Conservation (phyloP, 2,888 invertebrate genomes). For the Ochlodes sylvanus region DNA sequence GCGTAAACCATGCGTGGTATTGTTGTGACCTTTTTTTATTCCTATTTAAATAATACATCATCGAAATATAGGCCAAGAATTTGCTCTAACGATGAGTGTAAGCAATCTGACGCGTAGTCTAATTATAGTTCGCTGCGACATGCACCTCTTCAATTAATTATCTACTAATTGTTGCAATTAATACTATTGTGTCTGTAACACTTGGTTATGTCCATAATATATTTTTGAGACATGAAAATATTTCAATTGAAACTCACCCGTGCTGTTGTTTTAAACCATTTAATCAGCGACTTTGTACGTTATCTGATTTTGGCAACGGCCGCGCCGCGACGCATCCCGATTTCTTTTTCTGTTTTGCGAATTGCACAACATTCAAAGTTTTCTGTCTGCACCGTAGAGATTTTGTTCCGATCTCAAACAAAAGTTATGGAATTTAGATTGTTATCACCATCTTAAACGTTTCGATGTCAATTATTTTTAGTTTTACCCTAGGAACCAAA, state of each 20-base stretch:
- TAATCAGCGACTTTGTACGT: conserved; percentile 22
- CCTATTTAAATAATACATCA: conserved; percentile 22
- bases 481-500: too few relatives aligned
- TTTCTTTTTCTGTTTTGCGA: conserved; percentile 22
- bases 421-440: not conserved
- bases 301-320: conserved; percentile 36
- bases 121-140: conserved; percentile 68
- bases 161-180: conserved; percentile 38
- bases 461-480: too few relatives aligned
- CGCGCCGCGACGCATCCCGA: conserved; percentile 4
- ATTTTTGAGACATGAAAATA: not conserved
- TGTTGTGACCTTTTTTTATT: conserved; percentile 28
- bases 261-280: conserved; percentile 20
- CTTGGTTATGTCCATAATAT: not conserved
- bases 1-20: not conserved
- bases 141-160: conserved; percentile 53
- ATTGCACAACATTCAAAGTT: not conserved
- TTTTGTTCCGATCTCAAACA: conserved; percentile 11
- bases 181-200: conserved; percentile 20
- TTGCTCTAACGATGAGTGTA: conserved; percentile 64
- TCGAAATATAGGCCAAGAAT: conserved; percentile 66
- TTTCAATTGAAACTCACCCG: conserved; percentile 21
- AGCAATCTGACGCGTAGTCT: conserved; percentile 66
- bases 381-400: not conserved
- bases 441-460: not conserved